Base-by-base conservation (phyloP, 2,888 invertebrate genomes). In the Molanna angustata region DNA sequence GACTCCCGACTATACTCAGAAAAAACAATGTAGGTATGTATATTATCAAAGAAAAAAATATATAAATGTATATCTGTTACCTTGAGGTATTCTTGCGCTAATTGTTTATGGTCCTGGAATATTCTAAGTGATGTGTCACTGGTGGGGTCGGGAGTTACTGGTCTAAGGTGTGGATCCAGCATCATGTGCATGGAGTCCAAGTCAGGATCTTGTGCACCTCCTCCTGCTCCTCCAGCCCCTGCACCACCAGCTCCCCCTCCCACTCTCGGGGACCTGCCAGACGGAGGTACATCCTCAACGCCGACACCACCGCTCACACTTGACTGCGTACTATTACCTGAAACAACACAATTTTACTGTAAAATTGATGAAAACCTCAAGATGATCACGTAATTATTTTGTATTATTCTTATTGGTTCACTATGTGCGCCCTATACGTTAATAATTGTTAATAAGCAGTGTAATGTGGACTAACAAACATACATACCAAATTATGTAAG, bases 21-120 rank as follows among this genome's bases (percentile, higher is more conserved):
- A n/a, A n/a, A n/a, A n/a, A n/a, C n/a, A n/a, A n/a, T n/a, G n/a
- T n/a, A n/a, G n/a, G n/a, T n/a, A n/a, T n/a, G n/a, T n/a, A n/a
- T n/a, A n/a, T n/a, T n/a, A n/a, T n/a, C n/a, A n/a, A n/a, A n/a
- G n/a, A n/a, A n/a, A n/a, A 27, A 27, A 27, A 27, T 27, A 27
- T 7, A 27, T 7, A 6, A 6, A 27, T 7, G 11, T 19, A n/a
- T 9, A 22, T 43, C 3, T 11, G 4, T 14, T 62, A 91, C 88
- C 71, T 87, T 88, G 52, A 94, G 80, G 73, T 91, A 94, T 71
- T 94, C 90, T 69, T 91, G 85, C 52, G 92, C 92, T 61, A 94
- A 72, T 72, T 90, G 80, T 66, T 89, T 90, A 68, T 95, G 94
- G 64, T 94, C 90, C 61, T 93, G 85, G 67, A 89, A 95, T 64